Percentiles rank a stretch among this genome's conserved stretches.
Conservation (phyloP, 2,113 vertebrate species). For the Canis aureus region DNA sequence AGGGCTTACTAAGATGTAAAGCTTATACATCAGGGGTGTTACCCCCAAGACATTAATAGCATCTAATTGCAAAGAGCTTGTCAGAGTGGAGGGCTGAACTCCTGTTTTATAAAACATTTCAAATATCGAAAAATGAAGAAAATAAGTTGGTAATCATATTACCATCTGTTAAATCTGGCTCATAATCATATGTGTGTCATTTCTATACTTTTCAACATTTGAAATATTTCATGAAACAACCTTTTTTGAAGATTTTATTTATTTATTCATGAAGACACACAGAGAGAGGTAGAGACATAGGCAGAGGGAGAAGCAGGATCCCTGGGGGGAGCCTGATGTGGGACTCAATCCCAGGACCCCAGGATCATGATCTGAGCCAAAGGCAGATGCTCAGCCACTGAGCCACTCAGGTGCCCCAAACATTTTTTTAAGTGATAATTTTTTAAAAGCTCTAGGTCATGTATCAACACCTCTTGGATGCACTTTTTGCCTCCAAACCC, state of each 20-base stretch:
- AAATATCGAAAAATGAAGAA: not conserved
- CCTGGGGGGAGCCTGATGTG: no score
- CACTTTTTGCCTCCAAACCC: not conserved
- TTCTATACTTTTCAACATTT: not conserved
- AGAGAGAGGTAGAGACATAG: no score
- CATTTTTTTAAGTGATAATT: not conserved
- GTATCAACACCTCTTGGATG: not conserved
- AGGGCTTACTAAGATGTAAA: not conserved
- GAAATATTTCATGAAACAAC: not conserved
- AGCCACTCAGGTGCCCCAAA: no score
- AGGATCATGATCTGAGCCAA: no score
- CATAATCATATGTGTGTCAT: not conserved
- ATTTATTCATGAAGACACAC: no score
- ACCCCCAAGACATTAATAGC: not conserved
- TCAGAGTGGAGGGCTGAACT: not conserved
- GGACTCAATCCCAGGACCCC: no score
- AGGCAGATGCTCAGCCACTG: no score
- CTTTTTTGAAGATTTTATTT: no score
- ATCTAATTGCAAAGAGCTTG: not conserved
- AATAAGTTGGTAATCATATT: not conserved
- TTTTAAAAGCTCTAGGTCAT: not conserved
- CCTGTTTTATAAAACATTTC: not conserved
- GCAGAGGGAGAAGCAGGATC: no score
- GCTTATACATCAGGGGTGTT: not conserved
- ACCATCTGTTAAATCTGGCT: slow-evolving; percentile 13